Base-by-base conservation (phyloP, 2,113 vertebrate genomes). In the Picathartes gymnocephalus region DNA sequence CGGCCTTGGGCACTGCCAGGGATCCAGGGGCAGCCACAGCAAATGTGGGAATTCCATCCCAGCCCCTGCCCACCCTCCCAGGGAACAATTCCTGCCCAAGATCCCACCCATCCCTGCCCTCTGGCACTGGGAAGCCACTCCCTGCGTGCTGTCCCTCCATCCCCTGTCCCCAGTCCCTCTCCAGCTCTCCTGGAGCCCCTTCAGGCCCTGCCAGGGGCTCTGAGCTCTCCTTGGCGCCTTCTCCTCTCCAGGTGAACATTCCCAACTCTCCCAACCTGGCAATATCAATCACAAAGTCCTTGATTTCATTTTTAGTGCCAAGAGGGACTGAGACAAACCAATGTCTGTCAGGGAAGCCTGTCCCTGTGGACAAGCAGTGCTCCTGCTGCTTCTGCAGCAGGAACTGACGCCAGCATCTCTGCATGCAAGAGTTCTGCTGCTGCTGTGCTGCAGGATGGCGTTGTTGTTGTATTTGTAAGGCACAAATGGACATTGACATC, bases 181-280 rank as follows among this genome's bases (percentile, higher is more conserved):
- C 7, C 60, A 74, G 16, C 66, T 81, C 50, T 65, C 31, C 66
- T 50, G 35, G 50, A 37, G n/a, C 51, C 28, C 19, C 53, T 51
- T n/a, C 1, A 15, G 60, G 9, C 12, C 0, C 53, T 53, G 19
- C 0, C 0, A 33, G 4, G 18, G 6, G 9, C 62, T 76, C 54
- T 42, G 8, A 69, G n/a, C 6, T 54, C 40, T 82, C 47, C 47
- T 61, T 53, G 40, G 70, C 74, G 19, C 70, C 11, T 22, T 39
- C n/a, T 5, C 61, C 0, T 10, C 21, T 48, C 54, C 62, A 42
- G 62, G 8, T 47, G 47, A 15, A 3, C 54, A 2, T 10, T 30
- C 47, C n/a, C 40, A 61, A 40, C 79, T 16, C 54, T 82, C 17
- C 54, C 70, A 69, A 71, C 4, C 31, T 19, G 30, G 5, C 31